phyloP scores from a whole-genome alignment of 2,797 vertebrate species.

The Tragopan temminckii region DNA sequence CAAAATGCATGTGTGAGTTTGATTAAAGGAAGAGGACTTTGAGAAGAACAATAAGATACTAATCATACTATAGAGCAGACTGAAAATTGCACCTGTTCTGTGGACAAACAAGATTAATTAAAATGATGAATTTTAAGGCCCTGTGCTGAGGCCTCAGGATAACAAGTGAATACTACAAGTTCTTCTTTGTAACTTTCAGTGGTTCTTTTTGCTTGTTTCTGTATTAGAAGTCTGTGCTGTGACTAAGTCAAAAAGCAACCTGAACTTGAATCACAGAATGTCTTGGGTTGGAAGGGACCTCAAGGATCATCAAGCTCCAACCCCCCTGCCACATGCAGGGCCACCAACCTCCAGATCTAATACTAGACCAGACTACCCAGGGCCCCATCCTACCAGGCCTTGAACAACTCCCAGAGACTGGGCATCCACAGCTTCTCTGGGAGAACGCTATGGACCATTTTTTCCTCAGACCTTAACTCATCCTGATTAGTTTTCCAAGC shows the following conservation, averaged over 20 bases:
- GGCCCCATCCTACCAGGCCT: too few species aligned
- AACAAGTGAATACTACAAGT: neutral
- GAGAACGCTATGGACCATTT: neutral
- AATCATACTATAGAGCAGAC: conserved; percentile 16
- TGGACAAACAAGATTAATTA: conserved; percentile 12
- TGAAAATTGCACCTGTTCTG: conserved; percentile 32
- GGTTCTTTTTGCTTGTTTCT: neutral
- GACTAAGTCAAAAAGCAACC: neutral
- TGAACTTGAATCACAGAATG: neutral
- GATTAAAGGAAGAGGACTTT: conserved; percentile 22
- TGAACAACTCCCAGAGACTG: too few species aligned
- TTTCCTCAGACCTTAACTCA: neutral
- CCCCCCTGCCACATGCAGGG: too few species aligned
- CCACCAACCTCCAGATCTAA: too few species aligned
- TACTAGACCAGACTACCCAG: too few species aligned
- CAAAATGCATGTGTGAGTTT: conserved; percentile 23
- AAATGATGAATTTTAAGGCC: neutral
- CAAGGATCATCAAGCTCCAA: too few species aligned
- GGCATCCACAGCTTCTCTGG: too few species aligned
- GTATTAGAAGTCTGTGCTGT: neutral
- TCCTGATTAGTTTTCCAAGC: neutral
- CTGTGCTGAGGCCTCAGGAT: neutral
- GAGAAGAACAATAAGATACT: neutral
- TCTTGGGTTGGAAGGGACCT: too few species aligned
- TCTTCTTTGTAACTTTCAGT: conserved; percentile 6